phyloP scores from a whole-genome alignment of 2,888 invertebrate genomes.

The Protophormia terraenovae region DNA sequence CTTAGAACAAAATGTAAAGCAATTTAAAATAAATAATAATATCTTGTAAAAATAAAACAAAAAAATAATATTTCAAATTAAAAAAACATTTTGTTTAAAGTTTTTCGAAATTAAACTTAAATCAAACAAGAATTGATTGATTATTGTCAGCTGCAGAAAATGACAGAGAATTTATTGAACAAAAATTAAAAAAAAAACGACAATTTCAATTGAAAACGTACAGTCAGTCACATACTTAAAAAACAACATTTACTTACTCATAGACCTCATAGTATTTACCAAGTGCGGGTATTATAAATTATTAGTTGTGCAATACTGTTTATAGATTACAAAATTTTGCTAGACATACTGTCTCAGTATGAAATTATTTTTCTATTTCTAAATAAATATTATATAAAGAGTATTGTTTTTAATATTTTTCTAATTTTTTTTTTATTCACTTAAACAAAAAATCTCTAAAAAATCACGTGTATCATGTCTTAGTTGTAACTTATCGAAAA shows the following conservation, averaged over 20 bases:
- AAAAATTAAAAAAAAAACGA: background rate
- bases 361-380: slow-evolving; percentile 4
- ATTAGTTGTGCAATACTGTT: too few relatives aligned
- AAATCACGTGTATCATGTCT: slow-evolving; percentile 66
- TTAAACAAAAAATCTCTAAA: slow-evolving; percentile 27
- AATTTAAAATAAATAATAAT: slow-evolving; percentile 1
- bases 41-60: background rate
- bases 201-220: background rate
- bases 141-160: slow-evolving; percentile 63
- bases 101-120: slow-evolving; percentile 1
- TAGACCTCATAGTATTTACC: too few relatives aligned
- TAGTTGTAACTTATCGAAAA: slow-evolving; percentile 23
- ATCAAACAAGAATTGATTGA: slow-evolving; percentile 50
- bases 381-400: background rate
- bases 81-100: background rate
- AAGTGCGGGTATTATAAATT: background rate
- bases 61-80: background rate
- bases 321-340: slow-evolving; percentile 39
- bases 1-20: background rate
- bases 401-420: slow-evolving; percentile 7
- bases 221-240: background rate
- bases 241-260: background rate
- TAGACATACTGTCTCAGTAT: slow-evolving; percentile 60
- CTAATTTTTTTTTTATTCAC: background rate
- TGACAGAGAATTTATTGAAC: slow-evolving; percentile 33